Percentiles rank a stretch among this genome's conserved stretches.
These are phyloP conservation scores for Zeus faber DNA, from an alignment of 2,113 vertebrate genomes.

Conservation along the genomic window DNA sequence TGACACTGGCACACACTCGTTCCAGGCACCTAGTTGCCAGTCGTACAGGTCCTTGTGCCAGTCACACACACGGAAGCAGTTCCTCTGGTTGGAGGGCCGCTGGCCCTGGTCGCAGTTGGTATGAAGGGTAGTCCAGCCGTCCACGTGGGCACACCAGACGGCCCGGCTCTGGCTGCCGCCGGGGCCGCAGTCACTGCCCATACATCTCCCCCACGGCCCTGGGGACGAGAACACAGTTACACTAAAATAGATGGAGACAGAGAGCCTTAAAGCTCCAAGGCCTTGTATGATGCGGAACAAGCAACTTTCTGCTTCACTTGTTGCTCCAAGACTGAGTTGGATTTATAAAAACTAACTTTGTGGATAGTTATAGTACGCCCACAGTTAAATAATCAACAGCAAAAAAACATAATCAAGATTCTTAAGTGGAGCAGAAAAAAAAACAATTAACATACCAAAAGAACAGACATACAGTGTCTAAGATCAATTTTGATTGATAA, in stretches of 20 bases:
- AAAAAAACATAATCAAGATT: too few relatives aligned
- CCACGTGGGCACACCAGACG: conserved; percentile 93
- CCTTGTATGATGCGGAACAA: too few relatives aligned
- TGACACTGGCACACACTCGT: conserved; percentile 82
- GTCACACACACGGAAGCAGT: conserved; percentile 94
- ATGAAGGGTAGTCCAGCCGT: conserved; percentile 93
- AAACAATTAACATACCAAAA: too few relatives aligned
- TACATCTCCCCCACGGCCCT: conserved; percentile 97
- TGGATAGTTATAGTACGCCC: too few relatives aligned
- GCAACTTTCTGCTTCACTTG: too few relatives aligned
- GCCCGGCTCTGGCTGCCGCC: conserved; percentile 93
- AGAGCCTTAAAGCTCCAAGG: background rate
- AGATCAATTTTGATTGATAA: too few relatives aligned
- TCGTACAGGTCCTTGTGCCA: conserved; percentile 95
- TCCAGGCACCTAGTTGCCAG: conserved; percentile 90
- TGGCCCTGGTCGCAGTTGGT: conserved; percentile 87
- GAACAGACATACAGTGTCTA: too few relatives aligned
- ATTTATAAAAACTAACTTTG: too few relatives aligned
- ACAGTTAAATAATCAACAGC: too few relatives aligned
- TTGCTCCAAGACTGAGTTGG: too few relatives aligned
- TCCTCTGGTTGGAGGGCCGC: conserved; percentile 89
- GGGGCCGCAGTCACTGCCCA: conserved; percentile 94
- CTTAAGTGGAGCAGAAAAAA: too few relatives aligned
- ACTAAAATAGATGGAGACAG: background rate
- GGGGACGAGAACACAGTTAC: conserved; percentile 47